Percentiles rank a stretch among this genome's conserved stretches.
phyloP scores from a whole-genome alignment of 2,888 invertebrate genomes.

The Drosophila merina region DNA sequence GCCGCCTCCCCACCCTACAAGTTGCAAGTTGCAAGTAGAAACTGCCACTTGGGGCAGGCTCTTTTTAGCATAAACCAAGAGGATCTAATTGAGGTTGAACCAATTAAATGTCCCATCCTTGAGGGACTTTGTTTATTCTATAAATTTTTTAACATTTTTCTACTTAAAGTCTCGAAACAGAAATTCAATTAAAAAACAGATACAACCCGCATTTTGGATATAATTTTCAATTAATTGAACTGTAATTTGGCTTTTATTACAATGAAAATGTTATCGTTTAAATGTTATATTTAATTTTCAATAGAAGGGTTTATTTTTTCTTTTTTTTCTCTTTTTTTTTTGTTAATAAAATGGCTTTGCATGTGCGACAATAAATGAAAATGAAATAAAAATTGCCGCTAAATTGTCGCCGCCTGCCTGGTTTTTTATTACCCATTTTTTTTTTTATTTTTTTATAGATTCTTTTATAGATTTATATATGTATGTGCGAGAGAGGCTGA shows the following conservation, averaged over 20 bases:
- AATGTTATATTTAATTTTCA: background rate
- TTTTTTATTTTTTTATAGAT: conserved; percentile 20
- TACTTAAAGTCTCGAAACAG: background rate
- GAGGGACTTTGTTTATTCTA: background rate
- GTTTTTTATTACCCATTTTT: conserved; percentile 30
- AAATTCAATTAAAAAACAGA: background rate
- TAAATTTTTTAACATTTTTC: conserved; percentile 2
- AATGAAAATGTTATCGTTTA: conserved; percentile 4
- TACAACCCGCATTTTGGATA: background rate
- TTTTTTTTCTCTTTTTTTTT: too few species aligned
- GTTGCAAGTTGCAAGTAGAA: conserved; percentile 4
- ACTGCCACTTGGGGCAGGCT: conserved; percentile 12
- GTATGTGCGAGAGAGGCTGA: conserved; percentile 13
- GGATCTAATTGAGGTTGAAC: conserved; percentile 26
- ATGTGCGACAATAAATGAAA: conserved; percentile 46
- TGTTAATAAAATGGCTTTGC: conserved; percentile 9
- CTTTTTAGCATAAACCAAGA: background rate
- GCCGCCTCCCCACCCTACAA: background rate
- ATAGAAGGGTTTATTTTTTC: too few species aligned
- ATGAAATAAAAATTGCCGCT: conserved; percentile 52
- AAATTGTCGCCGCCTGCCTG: conserved; percentile 43
- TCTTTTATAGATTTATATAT: conserved; percentile 1
- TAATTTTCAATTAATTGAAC: background rate
- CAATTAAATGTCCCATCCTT: conserved; percentile 13
- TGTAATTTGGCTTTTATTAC: background rate